Conservation (phyloP, 2,888 invertebrate genomes). For the Chrysina gloriosa region DNA sequence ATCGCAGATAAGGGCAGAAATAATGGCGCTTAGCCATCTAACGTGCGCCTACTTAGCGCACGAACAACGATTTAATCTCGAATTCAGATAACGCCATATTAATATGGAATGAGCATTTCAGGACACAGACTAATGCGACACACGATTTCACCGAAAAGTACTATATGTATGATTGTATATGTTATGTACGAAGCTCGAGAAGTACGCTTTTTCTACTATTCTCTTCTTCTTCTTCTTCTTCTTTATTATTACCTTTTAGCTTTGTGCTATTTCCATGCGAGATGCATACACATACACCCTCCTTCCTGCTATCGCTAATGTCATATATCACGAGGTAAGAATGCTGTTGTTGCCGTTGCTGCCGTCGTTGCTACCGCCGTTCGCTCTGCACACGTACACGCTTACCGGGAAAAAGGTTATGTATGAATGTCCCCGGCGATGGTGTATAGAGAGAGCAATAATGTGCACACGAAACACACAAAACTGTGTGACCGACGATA, state of each 20-base stretch:
- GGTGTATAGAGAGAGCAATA: neutral
- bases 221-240: no score
- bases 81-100: slow-evolving; percentile 51
- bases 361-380: neutral
- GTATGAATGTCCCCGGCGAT: neutral
- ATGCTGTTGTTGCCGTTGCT: neutral
- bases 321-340: slow-evolving; percentile 42
- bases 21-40: slow-evolving; percentile 43
- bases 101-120: slow-evolving; percentile 48
- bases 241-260: no score
- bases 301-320: slow-evolving; percentile 43
- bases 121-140: slow-evolving; percentile 46
- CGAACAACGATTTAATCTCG: slow-evolving; percentile 52
- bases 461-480: neutral
- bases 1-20: slow-evolving; percentile 42
- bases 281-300: no score
- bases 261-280: no score
- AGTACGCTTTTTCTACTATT: no score
- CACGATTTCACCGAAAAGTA: slow-evolving; percentile 37
- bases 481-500: slow-evolving; percentile 36
- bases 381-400: neutral
- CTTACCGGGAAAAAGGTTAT: slow-evolving; percentile 1
- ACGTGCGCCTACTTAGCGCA: slow-evolving; percentile 46
- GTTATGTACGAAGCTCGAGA: neutral
- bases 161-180: neutral